phyloP scores from a whole-genome alignment of 2,113 vertebrate species.

The Larimichthys polyactis region DNA sequence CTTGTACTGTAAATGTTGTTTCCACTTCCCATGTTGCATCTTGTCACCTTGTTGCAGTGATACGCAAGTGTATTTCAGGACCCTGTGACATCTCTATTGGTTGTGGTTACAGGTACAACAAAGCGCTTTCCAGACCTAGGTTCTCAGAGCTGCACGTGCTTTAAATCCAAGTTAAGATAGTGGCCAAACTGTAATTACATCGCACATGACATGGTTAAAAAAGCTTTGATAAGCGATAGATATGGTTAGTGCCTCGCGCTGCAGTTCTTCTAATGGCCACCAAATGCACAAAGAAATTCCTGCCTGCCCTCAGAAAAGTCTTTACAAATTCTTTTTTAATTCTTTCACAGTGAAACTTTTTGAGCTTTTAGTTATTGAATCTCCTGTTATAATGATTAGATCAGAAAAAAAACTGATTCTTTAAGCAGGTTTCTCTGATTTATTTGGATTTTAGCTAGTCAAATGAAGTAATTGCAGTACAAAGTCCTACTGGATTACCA shows the following conservation, averaged over 20 bases:
- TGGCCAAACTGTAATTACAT: too few relatives aligned
- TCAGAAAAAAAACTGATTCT: not conserved
- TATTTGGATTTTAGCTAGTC: not conserved
- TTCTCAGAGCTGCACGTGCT: too few relatives aligned
- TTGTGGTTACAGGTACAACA: not conserved
- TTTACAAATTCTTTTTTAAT: not conserved
- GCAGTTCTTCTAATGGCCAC: not conserved
- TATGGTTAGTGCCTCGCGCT: not conserved
- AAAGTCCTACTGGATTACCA: slow-evolving; percentile 4
- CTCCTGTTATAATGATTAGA: not conserved
- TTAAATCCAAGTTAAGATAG: not conserved
- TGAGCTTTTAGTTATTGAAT: not conserved
- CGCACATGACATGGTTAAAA: too few relatives aligned
- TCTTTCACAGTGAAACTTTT: not conserved
- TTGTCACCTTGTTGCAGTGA: not conserved
- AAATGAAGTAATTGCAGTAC: not conserved
- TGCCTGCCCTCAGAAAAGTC: not conserved
- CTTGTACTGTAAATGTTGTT: not conserved
- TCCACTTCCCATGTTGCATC: not conserved
- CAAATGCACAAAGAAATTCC: not conserved
- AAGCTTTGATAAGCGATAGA: not conserved
- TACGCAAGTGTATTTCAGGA: not conserved
- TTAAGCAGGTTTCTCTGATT: not conserved
- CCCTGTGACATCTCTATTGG: too few relatives aligned
- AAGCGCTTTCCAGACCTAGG: not conserved